phyloP scores from a whole-genome alignment of 2,797 vertebrate species.

The Parambassis ranga region DNA sequence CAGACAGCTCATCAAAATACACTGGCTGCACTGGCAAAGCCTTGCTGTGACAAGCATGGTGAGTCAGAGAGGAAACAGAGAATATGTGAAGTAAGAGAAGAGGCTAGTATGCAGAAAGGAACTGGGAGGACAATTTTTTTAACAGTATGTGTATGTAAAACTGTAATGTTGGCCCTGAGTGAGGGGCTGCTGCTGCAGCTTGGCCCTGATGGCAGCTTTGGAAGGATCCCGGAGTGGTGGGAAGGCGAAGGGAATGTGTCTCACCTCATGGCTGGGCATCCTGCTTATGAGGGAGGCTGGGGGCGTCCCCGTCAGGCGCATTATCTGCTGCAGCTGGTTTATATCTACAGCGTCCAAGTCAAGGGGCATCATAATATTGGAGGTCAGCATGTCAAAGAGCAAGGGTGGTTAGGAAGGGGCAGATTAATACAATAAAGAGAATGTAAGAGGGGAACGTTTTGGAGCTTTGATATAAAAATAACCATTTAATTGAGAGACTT shows the following conservation, averaged over 20 bases:
- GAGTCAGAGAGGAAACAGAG: constrained; percentile 59
- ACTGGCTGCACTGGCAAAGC: constrained; percentile 33
- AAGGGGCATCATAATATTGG: constrained; percentile 87
- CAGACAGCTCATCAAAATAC: constrained; percentile 30
- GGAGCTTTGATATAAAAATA: not conserved
- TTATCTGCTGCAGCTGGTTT: constrained; percentile 99
- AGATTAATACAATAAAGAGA: constrained; percentile 1
- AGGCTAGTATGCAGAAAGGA: constrained; percentile 19
- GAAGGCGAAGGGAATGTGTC: constrained; percentile 43
- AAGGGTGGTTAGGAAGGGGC: constrained; percentile 3
- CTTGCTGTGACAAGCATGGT: constrained; percentile 49
- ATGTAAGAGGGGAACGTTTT: not conserved
- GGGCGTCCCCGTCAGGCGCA: constrained; percentile 98
- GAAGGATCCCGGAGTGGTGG: not conserved
- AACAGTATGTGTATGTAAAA: constrained; percentile 5
- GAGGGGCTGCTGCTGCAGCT: not conserved
- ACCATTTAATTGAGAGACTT: not conserved
- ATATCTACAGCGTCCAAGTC: constrained; percentile 94
- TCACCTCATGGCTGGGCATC: constrained; percentile 99
- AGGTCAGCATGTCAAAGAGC: constrained; percentile 40
- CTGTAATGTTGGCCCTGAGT: not conserved
- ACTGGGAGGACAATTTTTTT: not conserved
- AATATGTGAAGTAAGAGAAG: constrained; percentile 29
- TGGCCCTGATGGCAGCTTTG: not conserved
- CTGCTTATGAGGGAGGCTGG: constrained; percentile 98